Conservation (phyloP, 2,113 vertebrate species). For the Melanostigma gelatinosum region DNA sequence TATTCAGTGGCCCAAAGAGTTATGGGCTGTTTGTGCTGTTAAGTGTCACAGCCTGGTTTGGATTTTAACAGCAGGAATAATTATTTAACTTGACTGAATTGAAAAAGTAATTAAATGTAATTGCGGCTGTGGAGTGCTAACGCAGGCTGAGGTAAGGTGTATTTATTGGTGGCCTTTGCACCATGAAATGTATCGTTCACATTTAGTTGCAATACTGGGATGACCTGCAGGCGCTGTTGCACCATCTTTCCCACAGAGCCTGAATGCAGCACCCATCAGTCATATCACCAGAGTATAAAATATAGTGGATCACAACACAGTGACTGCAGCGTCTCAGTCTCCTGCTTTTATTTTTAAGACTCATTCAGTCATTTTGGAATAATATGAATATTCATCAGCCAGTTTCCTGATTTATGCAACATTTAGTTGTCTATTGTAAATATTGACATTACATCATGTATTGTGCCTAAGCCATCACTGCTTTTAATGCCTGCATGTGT, state of each 20-base stretch:
- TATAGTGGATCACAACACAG: not conserved
- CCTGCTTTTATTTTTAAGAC: not conserved
- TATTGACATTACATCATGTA: not conserved
- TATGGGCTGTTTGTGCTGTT: not conserved
- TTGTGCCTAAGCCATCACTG: not conserved
- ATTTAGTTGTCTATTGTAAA: not conserved
- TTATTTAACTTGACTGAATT: not conserved
- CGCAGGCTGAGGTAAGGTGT: too few relatives aligned
- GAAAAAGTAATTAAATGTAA: not conserved
- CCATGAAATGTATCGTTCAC: not conserved
- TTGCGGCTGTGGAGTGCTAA: not conserved
- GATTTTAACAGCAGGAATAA: not conserved
- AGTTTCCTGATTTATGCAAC: too few relatives aligned
- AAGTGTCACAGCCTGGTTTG: not conserved
- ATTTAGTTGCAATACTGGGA: not conserved
- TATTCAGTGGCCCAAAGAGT: not conserved
- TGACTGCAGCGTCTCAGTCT: not conserved
- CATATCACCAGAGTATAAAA: not conserved
- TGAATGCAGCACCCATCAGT: not conserved
- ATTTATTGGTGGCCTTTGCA: not conserved
- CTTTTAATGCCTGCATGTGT: too few relatives aligned
- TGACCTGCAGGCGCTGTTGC: not conserved
- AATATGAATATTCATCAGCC: too few relatives aligned
- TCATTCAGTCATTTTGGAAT: not conserved
- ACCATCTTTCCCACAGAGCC: not conserved